Evolutionary conservation across 1,140 invertebrate species (phyloP).

Genomic region (Thaumatotibia leucotreta): DNA sequence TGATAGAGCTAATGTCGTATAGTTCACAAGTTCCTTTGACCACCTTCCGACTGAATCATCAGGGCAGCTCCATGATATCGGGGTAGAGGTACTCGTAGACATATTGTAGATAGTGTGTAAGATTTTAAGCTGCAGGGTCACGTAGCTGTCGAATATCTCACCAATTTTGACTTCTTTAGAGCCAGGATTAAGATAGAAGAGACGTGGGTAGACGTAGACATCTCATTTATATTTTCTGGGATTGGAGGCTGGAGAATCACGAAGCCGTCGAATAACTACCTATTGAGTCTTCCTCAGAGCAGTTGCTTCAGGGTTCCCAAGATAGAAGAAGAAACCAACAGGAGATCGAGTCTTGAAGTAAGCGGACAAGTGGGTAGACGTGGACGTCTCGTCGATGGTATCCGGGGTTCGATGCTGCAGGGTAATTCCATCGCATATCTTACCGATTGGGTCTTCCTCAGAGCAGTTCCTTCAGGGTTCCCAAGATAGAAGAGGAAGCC

Average conservation of each 20-base stretch:
- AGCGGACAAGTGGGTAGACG: slow-evolving; percentile 90
- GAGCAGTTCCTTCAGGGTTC: slow-evolving; percentile 86
- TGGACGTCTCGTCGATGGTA: slow-evolving; percentile 87
- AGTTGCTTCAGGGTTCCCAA: slow-evolving; percentile 90
- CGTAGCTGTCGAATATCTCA: no score
- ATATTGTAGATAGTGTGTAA: no score
- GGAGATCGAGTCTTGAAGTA: slow-evolving; percentile 90
- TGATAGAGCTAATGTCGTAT: no score
- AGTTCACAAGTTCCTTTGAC: no score
- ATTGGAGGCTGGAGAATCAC: no score
- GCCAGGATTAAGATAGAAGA: slow-evolving; percentile 93
- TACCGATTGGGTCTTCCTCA: slow-evolving; percentile 81
- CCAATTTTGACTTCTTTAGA: slow-evolving; percentile 54
- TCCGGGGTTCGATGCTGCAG: slow-evolving; percentile 91
- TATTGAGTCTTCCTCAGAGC: slow-evolving; percentile 54
- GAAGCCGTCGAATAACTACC: no score
- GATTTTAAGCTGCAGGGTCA: no score
- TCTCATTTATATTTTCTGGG: no score
- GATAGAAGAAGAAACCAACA: slow-evolving; percentile 90
- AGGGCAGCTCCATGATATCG: no score
- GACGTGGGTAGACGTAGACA: slow-evolving; percentile 90
- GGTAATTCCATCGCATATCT: slow-evolving; percentile 76
- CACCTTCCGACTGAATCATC: no score
- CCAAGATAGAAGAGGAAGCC: slow-evolving; percentile 94
- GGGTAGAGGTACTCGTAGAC: no score